These are phyloP conservation scores for Eutrigla gurnardus DNA, from an alignment of 2,797 vertebrate species.

Conservation along the genomic window DNA sequence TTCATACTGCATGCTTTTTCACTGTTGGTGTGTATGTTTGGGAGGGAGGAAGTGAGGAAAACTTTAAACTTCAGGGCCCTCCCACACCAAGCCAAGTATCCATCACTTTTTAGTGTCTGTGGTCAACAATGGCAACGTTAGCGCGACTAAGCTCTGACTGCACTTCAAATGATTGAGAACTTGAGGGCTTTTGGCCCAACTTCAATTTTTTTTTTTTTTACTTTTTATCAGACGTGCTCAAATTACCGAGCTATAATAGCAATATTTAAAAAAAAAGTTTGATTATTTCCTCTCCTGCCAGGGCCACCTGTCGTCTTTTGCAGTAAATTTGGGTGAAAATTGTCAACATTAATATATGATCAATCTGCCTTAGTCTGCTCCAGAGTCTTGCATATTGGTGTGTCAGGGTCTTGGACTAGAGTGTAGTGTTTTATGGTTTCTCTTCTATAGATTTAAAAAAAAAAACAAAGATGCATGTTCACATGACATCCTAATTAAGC, in stretches of 20 bases:
- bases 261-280: neutral
- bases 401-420: neutral
- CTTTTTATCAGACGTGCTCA: slow-evolving; percentile 1
- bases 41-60: neutral
- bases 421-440: neutral
- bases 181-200: neutral
- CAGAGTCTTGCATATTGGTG: neutral
- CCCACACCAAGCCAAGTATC: slow-evolving; percentile 6
- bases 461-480: neutral
- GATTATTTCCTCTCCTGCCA: neutral
- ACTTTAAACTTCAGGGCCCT: slow-evolving; percentile 4
- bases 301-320: neutral
- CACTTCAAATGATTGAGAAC: neutral
- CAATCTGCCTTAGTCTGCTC: too few species aligned
- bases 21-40: neutral
- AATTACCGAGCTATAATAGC: neutral
- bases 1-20: slow-evolving; percentile 41
- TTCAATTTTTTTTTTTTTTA: neutral
- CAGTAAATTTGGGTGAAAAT: neutral
- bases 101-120: neutral
- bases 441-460: neutral
- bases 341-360: too few species aligned
- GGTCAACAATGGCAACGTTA: neutral
- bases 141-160: too few species aligned
- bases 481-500: neutral